These are phyloP conservation scores for Leptinotarsa rubiginosa DNA, from an alignment of 2,888 invertebrate species.

Conservation along the genomic window DNA sequence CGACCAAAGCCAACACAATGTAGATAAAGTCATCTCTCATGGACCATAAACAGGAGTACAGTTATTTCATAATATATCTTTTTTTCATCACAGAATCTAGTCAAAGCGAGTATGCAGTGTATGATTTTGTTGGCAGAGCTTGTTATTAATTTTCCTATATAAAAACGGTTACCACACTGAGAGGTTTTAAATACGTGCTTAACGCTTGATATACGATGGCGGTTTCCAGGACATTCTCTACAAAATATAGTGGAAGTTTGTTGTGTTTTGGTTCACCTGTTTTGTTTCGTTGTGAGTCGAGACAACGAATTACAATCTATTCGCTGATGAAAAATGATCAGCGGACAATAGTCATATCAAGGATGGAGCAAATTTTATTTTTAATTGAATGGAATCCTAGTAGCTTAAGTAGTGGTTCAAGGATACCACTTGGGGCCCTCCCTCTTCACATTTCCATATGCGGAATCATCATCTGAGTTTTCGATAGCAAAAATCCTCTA, in stretches of 20 bases:
- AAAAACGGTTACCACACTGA: conserved; percentile 28
- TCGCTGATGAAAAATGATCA: neutral
- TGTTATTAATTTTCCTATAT: conserved; percentile 29
- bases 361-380: neutral
- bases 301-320: neutral
- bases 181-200: conserved; percentile 21
- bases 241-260: conserved; percentile 17
- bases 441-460: too few relatives aligned
- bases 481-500: too few relatives aligned
- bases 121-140: conserved; percentile 17
- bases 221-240: conserved; percentile 32
- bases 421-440: too few relatives aligned
- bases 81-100: conserved; percentile 12
- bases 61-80: conserved; percentile 14
- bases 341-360: neutral
- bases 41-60: conserved; percentile 23
- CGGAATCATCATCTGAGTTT: too few relatives aligned
- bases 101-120: conserved; percentile 8
- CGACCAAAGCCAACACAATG: conserved; percentile 3
- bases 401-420: too few relatives aligned
- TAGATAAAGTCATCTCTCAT: conserved; percentile 5
- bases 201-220: conserved; percentile 25
- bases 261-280: conserved; percentile 9
- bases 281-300: neutral
- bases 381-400: too few relatives aligned